Percentiles rank a stretch among this genome's conserved stretches.
phyloP scores from a whole-genome alignment of 1,140 invertebrate species.

The Drosophila auraria region DNA sequence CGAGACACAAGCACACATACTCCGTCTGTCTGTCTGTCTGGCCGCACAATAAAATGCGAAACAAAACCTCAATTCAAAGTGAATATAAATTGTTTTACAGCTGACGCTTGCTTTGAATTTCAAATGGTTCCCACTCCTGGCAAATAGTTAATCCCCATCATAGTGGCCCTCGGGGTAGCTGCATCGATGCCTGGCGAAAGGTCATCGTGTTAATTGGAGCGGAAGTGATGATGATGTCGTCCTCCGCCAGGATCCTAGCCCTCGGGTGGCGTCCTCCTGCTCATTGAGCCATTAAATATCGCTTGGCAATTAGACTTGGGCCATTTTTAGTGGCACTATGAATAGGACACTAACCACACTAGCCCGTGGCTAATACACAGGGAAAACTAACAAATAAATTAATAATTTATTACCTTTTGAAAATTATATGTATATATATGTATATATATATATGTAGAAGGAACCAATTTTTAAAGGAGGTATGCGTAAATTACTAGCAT shows the following conservation, averaged over 20 bases:
- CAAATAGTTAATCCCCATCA: slow-evolving; percentile 33
- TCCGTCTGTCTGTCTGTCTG: slow-evolving; percentile 19
- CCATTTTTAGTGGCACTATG: slow-evolving; percentile 53
- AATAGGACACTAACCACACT: slow-evolving; percentile 27
- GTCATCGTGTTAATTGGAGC: slow-evolving; percentile 81
- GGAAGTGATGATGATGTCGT: slow-evolving; percentile 65
- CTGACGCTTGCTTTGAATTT: slow-evolving; percentile 82
- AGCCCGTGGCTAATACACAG: slow-evolving; percentile 2
- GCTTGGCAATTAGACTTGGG: slow-evolving; percentile 63
- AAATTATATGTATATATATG: too few species aligned
- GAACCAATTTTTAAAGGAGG: too few species aligned
- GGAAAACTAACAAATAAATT: background rate
- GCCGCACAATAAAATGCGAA: slow-evolving; percentile 70
- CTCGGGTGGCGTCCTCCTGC: slow-evolving; percentile 13
- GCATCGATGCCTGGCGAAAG: slow-evolving; percentile 62
- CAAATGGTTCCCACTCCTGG: slow-evolving; percentile 62
- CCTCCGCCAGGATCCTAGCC: slow-evolving; percentile 28
- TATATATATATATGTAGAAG: too few species aligned
- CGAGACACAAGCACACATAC: slow-evolving; percentile 38
- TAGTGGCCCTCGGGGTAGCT: slow-evolving; percentile 10
- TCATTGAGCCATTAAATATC: slow-evolving; percentile 70
- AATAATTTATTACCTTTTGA: too few species aligned
- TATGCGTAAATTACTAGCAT: too few species aligned
- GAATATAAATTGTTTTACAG: slow-evolving; percentile 84
- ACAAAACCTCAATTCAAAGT: slow-evolving; percentile 83